Evolutionary conservation across 2,113 vertebrate genomes (phyloP), one percentile per base, ranked within the genome.

Genomic region (Pan paniscus): DNA sequence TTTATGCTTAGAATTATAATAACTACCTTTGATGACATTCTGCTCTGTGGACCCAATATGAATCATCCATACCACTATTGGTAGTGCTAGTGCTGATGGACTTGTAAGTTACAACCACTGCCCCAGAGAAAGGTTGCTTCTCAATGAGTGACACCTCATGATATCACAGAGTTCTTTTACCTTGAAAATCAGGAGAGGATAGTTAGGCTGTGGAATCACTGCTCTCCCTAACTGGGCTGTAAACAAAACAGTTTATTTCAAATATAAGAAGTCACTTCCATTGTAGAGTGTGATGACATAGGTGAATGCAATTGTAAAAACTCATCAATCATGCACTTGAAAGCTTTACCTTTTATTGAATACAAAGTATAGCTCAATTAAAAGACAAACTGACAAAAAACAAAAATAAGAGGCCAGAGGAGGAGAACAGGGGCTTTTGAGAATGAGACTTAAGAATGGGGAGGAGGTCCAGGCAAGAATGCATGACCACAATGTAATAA

Each of bases 351-450:
- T 95, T 93, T 70, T 40, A 46, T 9, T 57, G 20, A 78, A 23
- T 35, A 27, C 79, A 80, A 93, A 64, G 88, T 73, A 55, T 40
- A 68, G 22, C 46, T 50, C 27, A 23, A 38, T 61, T 70, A 32
- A 84, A 88, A 96, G 87, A 27, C 30, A 79, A 89, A 50, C 32
- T 68, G 46, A 46, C 23, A 64, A 78, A 78, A 67, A 89, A 78
- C 38, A 64, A 88, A 27, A 35, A 48, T 32, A 73, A 22, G 68
- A 91, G 16, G 32, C 20, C 61, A 80, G 57, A 75, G 48, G 35
- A 17, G 35, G 83, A 64, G 67, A 55, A 25, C 6, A 57, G 50
- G 17, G 8, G 8, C 13, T 57, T 23, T 67, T 35, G 67, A 70
- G 30, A 76, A 32, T 46, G 12, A 81, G 64, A 32, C 8, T 70